Evolutionary conservation across 2,113 vertebrate genomes (phyloP).

Genomic region (Campylomormyrus numenius): DNA sequence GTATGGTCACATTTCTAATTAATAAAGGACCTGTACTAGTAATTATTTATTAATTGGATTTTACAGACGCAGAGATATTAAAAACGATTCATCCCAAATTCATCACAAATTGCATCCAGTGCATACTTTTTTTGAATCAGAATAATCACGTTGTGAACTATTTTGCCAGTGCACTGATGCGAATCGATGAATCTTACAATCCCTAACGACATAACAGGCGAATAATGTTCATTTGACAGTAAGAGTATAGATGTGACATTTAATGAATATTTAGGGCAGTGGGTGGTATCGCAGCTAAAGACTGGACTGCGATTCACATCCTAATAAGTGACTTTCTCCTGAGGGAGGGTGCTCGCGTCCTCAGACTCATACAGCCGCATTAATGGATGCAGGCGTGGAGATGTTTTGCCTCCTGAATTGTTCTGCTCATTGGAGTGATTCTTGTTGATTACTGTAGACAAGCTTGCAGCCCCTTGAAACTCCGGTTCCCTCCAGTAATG

Average conservation of each 20-base stretch:
- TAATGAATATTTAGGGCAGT: conserved; percentile 1
- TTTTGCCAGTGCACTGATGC: not conserved
- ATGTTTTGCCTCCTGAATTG: conserved; percentile 10
- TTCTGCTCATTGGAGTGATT: conserved; percentile 1
- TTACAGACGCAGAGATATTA: not conserved
- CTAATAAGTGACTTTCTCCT: not conserved
- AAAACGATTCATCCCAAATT: not conserved
- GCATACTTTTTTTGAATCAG: not conserved
- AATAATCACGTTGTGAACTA: not conserved
- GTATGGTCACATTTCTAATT: not conserved
- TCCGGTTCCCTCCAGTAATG: conserved; percentile 29
- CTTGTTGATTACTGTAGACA: not conserved
- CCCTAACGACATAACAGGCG: not conserved
- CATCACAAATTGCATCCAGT: not conserved
- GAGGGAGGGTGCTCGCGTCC: not conserved
- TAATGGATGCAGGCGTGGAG: not conserved
- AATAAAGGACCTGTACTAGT: not conserved
- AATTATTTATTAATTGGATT: not conserved
- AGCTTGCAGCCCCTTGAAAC: not conserved
- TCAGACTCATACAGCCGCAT: not conserved
- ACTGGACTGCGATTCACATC: not conserved
- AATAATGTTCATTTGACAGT: not conserved
- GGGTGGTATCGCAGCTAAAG: not conserved
- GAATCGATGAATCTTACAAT: not conserved
- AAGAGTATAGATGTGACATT: not conserved